These are phyloP conservation scores for Trogon surrucura DNA, from an alignment of 2,113 vertebrate genomes.

Conservation along the genomic window DNA sequence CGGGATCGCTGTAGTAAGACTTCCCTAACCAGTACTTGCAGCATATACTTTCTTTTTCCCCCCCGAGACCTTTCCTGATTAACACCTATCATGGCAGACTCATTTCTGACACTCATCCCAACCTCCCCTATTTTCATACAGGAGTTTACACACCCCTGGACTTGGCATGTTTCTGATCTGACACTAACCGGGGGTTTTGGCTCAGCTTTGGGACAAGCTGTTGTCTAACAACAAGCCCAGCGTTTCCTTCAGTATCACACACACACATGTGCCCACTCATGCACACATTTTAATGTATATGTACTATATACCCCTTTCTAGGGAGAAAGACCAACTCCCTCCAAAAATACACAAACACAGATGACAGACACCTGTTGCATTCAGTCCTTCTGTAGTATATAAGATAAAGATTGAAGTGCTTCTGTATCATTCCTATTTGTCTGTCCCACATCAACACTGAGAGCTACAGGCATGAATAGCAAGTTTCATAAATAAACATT, in stretches of 20 bases:
- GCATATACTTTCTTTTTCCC: not conserved
- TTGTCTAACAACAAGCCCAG: not conserved
- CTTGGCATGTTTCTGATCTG: not conserved
- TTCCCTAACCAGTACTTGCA: not conserved
- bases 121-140: not conserved
- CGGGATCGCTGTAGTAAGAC: not conserved
- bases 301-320: not conserved
- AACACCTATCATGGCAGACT: not conserved
- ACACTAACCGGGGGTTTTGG: not conserved
- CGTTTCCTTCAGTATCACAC: not conserved
- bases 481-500: constrained; percentile 3
- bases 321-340: not conserved
- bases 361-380: constrained; percentile 20
- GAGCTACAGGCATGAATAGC: not conserved
- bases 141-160: not conserved
- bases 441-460: not conserved
- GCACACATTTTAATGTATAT: not conserved
- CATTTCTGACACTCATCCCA: not conserved
- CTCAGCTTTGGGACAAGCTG: not conserved
- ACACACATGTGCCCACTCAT: not conserved
- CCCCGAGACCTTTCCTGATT: not conserved
- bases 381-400: not conserved
- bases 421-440: not conserved
- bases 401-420: not conserved
- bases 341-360: not conserved